These are phyloP conservation scores for Ophiodon elongatus DNA, from an alignment of 2,113 vertebrate species.

Conservation along the genomic window DNA sequence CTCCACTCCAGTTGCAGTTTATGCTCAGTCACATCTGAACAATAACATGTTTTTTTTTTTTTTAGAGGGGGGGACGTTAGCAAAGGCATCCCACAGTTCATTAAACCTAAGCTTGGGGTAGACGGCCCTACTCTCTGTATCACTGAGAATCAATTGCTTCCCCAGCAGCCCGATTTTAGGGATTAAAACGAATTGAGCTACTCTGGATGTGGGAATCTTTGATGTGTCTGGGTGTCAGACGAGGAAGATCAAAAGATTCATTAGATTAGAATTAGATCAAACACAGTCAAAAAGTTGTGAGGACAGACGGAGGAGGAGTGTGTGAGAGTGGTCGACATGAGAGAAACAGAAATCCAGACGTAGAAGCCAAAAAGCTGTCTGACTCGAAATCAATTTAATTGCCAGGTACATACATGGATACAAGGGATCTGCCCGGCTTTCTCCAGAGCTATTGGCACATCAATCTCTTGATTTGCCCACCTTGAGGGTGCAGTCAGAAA, in stretches of 20 bases:
- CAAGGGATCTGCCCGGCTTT: conserved; percentile 19
- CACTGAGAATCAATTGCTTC: conserved; percentile 52
- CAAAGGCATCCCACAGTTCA: conserved; percentile 40
- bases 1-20: conserved; percentile 3
- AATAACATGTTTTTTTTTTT: background rate
- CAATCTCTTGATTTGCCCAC: conserved; percentile 45
- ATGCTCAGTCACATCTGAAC: conserved; percentile 31
- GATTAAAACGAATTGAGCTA: conserved; percentile 67
- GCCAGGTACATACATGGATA: conserved; percentile 30
- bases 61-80: conserved; percentile 6
- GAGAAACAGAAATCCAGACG: conserved; percentile 42
- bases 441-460: conserved; percentile 13
- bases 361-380: conserved; percentile 39
- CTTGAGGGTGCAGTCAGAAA: conserved; percentile 34
- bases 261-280: conserved; percentile 75
- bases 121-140: conserved; percentile 52
- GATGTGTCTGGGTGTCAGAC: conserved; percentile 63
- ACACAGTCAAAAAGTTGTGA: conserved; percentile 63
- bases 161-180: conserved; percentile 54
- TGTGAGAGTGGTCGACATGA: conserved; percentile 49
- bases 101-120: conserved; percentile 37
- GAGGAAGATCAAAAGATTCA: conserved; percentile 71
- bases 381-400: conserved; percentile 56
- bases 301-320: conserved; percentile 47
- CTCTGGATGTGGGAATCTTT: conserved; percentile 61